These are phyloP conservation scores for Xerus rutilus DNA, from an alignment of 2,797 vertebrate species.

Conservation along the genomic window DNA sequence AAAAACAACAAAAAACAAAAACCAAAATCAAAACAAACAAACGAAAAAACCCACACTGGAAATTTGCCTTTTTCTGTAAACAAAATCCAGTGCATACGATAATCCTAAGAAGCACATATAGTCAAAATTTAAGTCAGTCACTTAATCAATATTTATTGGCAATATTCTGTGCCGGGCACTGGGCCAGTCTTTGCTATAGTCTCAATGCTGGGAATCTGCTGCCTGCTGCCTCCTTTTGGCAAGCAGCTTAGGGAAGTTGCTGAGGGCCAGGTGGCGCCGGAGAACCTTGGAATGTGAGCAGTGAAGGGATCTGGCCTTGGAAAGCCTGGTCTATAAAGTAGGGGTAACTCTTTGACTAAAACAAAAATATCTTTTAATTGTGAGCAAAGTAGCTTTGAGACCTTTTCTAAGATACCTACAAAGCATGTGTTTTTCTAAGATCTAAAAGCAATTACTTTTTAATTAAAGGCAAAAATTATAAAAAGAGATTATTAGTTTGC, in stretches of 20 bases:
- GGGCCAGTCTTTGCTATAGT: neutral
- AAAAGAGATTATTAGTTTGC: no score
- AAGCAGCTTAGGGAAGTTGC: neutral
- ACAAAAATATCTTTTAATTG: no score
- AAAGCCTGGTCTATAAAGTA: neutral
- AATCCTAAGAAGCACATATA: neutral
- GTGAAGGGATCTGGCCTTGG: neutral
- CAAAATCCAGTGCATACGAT: neutral
- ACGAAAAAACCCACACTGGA: neutral
- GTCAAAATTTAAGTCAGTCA: neutral
- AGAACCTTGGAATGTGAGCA: neutral
- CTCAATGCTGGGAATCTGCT: neutral
- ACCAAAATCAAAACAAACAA: no score
- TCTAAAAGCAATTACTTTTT: no score
- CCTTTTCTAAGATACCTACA: no score
- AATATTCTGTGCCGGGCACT: neutral
- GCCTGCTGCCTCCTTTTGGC: neutral
- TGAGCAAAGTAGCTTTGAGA: no score
- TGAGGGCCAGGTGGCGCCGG: neutral
- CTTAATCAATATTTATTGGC: neutral
- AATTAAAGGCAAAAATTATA: no score
- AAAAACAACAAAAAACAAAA: no score
- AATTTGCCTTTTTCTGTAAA: conserved; percentile 28
- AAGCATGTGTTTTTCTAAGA: no score
- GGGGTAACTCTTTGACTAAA: neutral